Percentiles rank a stretch among this genome's conserved stretches.
phyloP scores from a whole-genome alignment of 2,888 invertebrate species.

The Leptinotarsa juncta region DNA sequence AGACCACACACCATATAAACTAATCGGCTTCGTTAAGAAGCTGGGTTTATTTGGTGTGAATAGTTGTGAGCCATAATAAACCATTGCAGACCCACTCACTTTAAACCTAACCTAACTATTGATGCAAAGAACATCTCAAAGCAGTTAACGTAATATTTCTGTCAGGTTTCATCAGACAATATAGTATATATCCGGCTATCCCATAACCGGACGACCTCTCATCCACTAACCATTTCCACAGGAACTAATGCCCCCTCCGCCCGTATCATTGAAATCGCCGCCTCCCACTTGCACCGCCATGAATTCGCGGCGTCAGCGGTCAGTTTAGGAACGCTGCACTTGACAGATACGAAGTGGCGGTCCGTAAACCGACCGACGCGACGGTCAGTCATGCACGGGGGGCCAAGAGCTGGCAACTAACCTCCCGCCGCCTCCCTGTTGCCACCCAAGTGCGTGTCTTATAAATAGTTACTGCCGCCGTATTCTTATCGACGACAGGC shows the following conservation, averaged over 20 bases:
- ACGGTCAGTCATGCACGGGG: conserved; percentile 7
- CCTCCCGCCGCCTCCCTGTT: not conserved
- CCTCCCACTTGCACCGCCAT: not conserved
- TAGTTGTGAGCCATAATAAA: too few relatives aligned
- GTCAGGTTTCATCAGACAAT: too few relatives aligned
- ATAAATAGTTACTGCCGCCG: conserved; percentile 1
- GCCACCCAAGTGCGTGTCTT: not conserved
- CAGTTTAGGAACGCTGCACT: not conserved
- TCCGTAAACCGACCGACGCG: not conserved
- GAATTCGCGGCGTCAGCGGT: conserved; percentile 1
- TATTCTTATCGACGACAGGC: conserved; percentile 11
- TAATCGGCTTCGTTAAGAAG: too few relatives aligned
- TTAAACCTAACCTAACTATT: too few relatives aligned
- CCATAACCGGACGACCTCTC: not conserved
- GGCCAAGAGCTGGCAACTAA: not conserved
- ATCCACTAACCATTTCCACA: too few relatives aligned
- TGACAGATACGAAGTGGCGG: conserved; percentile 7
- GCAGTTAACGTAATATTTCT: too few relatives aligned
- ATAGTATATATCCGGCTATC: too few relatives aligned
- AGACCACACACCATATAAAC: too few relatives aligned
- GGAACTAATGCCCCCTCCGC: not conserved
- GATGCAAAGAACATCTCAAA: too few relatives aligned
- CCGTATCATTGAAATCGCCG: not conserved
- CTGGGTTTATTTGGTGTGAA: too few relatives aligned
- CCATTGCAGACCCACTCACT: too few relatives aligned